Base-by-base conservation (phyloP, 2,113 vertebrate genomes). In the Xiphophorus maculatus region DNA sequence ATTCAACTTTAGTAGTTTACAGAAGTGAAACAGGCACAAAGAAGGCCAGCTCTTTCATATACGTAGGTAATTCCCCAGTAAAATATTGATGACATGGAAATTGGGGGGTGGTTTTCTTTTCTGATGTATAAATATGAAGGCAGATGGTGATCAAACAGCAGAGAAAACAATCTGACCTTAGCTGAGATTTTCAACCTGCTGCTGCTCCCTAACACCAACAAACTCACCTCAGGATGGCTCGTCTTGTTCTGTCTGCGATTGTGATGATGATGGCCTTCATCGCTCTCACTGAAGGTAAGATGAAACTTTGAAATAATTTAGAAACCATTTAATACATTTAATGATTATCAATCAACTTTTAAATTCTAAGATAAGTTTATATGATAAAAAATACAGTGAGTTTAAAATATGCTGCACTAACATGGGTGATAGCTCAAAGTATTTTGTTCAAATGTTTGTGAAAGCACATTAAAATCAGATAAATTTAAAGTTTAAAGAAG, bases 241-340 rank as follows among this genome's bases (percentile, higher is more conserved):
- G 93, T 77, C 63, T 93, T 28, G 27, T 77, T 76, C 74, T 93
- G 76, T 74, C 85, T 14, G 72, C 80, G 33, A 8, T 89, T 6
- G 74, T 90, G 40, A 48, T 92, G 71, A n/a, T 93, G 77, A 74
- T 95, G 58, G 88, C 87, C 3, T 80, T 65, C 37, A 58, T 87
- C 40, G 19, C 81, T 17, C 29, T 94, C 35, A 92, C 79, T 67
- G 87, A 93, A 91, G 94, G 94, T 94, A 88, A 69, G 66, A 27
- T 22, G 22, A 5, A 19, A 0, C 37, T n/a, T 32, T 60, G 1
- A n/a, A 29, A 28, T 27, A 1, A n/a, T 12, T 29, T 5, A 61
- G 2, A 60, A 28, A 30, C 29, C 5, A 32, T 32, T 15, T 6
- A 30, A 7, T 15, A 63, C 61, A 32, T 29, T 58, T 58, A n/a